Percentiles rank a stretch among this genome's conserved stretches.
These are phyloP conservation scores for Iphiclides podalirius DNA, from an alignment of 2,888 invertebrate genomes.

Conservation along the genomic window DNA sequence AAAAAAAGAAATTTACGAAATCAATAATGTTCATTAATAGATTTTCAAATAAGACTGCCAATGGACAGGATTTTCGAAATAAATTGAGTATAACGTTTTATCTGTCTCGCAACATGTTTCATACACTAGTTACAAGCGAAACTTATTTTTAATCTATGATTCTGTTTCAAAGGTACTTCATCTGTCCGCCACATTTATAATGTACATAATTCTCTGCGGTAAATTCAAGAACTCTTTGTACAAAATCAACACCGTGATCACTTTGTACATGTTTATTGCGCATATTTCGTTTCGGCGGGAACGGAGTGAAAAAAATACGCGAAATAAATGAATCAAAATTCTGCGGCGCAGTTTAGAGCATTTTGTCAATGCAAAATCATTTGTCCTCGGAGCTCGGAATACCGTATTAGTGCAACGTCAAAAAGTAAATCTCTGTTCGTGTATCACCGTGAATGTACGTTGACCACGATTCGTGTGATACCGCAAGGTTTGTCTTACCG, in stretches of 20 bases:
- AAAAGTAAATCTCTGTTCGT: background rate
- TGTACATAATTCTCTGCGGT: background rate
- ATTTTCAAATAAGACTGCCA: too few species aligned
- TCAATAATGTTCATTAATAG: too few species aligned
- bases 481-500: background rate
- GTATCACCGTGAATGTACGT: background rate
- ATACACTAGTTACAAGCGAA: too few species aligned
- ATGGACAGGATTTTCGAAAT: too few species aligned
- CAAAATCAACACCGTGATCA: slow-evolving; percentile 9
- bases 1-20: too few species aligned
- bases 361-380: slow-evolving; percentile 1
- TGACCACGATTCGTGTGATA: background rate
- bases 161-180: background rate
- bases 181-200: background rate
- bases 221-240: slow-evolving; percentile 4
- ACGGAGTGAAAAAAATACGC: background rate
- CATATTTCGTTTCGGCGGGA: slow-evolving; percentile 3
- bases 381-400: background rate
- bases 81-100: too few species aligned
- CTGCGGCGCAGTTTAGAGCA: background rate
- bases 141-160: background rate
- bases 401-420: background rate
- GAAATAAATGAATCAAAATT: background rate
- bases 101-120: too few species aligned
- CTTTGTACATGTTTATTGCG: slow-evolving; percentile 12